Evolutionary conservation across 2,113 vertebrate species (phyloP).

Genomic region (Oreochromis niloticus): DNA sequence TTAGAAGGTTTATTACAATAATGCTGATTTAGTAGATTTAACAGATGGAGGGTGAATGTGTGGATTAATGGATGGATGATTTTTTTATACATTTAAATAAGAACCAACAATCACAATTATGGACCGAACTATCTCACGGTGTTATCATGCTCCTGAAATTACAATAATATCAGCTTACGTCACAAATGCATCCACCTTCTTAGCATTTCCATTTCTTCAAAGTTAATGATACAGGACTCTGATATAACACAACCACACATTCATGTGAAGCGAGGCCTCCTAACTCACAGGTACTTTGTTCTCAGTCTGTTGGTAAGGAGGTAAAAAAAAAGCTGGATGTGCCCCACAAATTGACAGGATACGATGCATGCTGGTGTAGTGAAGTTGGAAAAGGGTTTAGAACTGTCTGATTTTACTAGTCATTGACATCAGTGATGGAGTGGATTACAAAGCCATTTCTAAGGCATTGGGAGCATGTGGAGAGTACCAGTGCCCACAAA

Average conservation of each 20-base stretch:
- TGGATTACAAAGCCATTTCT: background rate
- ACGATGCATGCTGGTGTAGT: background rate
- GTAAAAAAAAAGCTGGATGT: background rate
- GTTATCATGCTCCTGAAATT: background rate
- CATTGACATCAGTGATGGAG: background rate
- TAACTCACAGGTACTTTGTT: background rate
- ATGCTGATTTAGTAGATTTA: background rate
- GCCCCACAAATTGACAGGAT: background rate
- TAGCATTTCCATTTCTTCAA: rapidly evolving
- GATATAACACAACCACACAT: background rate
- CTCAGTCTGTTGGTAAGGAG: background rate
- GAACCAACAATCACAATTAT: background rate
- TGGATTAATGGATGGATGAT: background rate
- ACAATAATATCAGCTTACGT: rapidly evolving
- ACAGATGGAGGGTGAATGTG: rapidly evolving
- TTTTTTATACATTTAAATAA: background rate
- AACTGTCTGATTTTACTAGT: background rate
- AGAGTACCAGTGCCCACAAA: background rate
- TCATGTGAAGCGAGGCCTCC: background rate
- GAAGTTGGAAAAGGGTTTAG: rapidly evolving
- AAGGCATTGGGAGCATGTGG: background rate
- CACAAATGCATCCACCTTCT: background rate
- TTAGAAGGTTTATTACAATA: background rate
- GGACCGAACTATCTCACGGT: background rate
- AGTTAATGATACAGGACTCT: background rate